Conservation (phyloP, 2,888 invertebrate genomes). For the Chrysolina americana region DNA sequence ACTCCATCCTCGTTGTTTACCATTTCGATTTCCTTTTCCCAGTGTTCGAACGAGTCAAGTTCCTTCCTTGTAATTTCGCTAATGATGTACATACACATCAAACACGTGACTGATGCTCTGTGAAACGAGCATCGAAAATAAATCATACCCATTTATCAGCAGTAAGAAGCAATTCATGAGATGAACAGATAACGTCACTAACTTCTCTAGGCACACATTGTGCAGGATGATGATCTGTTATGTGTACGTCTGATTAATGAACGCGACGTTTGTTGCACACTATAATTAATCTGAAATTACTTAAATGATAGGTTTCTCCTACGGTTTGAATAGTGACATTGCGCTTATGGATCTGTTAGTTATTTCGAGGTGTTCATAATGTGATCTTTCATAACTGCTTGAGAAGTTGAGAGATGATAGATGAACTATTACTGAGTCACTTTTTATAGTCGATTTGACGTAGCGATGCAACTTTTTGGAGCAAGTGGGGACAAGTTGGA, state of each 20-base stretch:
- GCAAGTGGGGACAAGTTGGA: too few species aligned
- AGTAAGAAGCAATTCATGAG: constrained; percentile 15
- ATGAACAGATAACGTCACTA: constrained; percentile 19
- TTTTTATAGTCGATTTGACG: too few species aligned
- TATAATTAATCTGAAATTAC: constrained; percentile 2
- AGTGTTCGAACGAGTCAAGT: not conserved
- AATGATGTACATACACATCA: not conserved
- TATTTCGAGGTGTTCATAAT: constrained; percentile 9
- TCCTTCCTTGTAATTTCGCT: not conserved
- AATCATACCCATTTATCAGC: constrained; percentile 12
- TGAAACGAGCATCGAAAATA: constrained; percentile 9
- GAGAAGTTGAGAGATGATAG: not conserved
- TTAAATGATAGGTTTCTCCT: constrained; percentile 13
- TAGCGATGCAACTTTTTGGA: too few species aligned
- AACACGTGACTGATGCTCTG: constrained; percentile 9
- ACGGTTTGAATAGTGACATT: not conserved
- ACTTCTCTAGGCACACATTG: constrained; percentile 19
- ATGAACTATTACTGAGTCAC: not conserved
- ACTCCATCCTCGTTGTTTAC: not conserved
- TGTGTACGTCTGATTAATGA: constrained; percentile 21
- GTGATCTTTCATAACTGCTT: not conserved
- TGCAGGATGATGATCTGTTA: constrained; percentile 18
- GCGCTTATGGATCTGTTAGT: not conserved
- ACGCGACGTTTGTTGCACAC: constrained; percentile 4
- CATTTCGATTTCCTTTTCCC: not conserved